Percentiles rank a stretch among this genome's conserved stretches.
phyloP scores from a whole-genome alignment of 2,113 vertebrate species.

The Brachirus orientalis region DNA sequence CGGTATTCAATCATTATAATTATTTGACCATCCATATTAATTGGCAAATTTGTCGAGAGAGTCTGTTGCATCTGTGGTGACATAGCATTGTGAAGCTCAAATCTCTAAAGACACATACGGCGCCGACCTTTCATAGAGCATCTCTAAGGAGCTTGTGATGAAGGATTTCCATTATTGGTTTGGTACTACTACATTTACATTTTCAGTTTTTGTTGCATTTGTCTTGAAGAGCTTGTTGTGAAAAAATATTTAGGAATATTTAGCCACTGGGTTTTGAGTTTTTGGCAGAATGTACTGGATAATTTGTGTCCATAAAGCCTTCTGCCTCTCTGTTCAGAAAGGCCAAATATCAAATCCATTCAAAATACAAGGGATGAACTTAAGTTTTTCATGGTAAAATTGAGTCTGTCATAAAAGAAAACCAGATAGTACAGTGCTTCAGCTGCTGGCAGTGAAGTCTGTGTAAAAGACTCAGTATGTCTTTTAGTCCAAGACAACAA shows the following conservation, averaged over 20 bases:
- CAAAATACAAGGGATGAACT: conserved; percentile 32
- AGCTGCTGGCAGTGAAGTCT: conserved; percentile 66
- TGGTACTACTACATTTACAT: conserved; percentile 72
- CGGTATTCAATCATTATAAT: conserved; percentile 69
- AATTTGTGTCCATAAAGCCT: conserved; percentile 34
- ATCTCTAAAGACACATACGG: conserved; percentile 11
- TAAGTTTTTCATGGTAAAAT: conserved; percentile 37
- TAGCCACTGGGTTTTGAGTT: conserved; percentile 1
- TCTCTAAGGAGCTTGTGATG: conserved; percentile 64
- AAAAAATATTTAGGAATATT: conserved; percentile 18
- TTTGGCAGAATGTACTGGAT: conserved; percentile 11
- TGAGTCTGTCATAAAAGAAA: conserved; percentile 15
- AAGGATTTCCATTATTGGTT: conserved; percentile 75
- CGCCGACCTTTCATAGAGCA: conserved; percentile 36
- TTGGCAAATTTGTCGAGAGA: conserved; percentile 62
- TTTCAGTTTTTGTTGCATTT: conserved; percentile 32
- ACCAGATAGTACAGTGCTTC: conserved; percentile 47
- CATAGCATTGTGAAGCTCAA: conserved; percentile 8
- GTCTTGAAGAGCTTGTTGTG: background rate
- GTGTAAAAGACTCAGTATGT: conserved; percentile 69
- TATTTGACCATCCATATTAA: conserved; percentile 64
- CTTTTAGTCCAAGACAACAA: conserved; percentile 62
- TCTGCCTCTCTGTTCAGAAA: conserved; percentile 17
- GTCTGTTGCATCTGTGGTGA: conserved; percentile 46
- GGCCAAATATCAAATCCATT: conserved; percentile 38